Evolutionary conservation across 1,140 invertebrate species (phyloP), one percentile per base, ranked within the genome.

Genomic region (Armadillidium nasatum): DNA sequence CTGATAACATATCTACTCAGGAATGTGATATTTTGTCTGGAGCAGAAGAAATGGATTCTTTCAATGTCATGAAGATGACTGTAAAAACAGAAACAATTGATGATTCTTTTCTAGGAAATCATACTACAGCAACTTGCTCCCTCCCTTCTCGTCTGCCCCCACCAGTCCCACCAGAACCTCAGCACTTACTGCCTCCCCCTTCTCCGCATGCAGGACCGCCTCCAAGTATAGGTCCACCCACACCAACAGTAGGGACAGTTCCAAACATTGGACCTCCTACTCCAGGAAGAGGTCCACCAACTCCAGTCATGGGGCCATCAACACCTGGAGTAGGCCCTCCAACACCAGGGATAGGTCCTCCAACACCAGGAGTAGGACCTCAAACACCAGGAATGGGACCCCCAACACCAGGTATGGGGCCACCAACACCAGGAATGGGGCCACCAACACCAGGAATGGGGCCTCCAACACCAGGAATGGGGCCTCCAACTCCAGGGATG

Each of bases 211-310:
- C 50, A 60, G 50, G 50, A 60, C 50, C 50, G 7, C 50, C 50
- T 60, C 50, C 50, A 60, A 60, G 50, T 7, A 60, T 60, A 60
- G 50, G 50, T 60, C 50, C 50, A 15, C 50, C 50, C 11, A 60
- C 50, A 15, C 50, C 50, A 60, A 60, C 50, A 15, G 4, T 60
- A 60, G 50, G 50, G 4, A 13, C 50, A 15, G 50, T 13, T 3
- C 11, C 50, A 60, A 60, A 60, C 50, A 60, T 60, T 60, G 50
- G 50, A 7, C 50, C 50, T 60, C 50, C 50, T 15, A 60, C 50
- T 60, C 50, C 50, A 60, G 50, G 50, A 60, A 60, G 50, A 60
- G 50, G 50, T 60, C 50, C 50, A 60, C 50, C 50, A 13, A 60
- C 50, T 19, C 50, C 50, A 15, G 11, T 2, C 0, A 60, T 2